These are phyloP conservation scores for Zygaena filipendulae DNA, from an alignment of 2,888 invertebrate genomes.

Conservation along the genomic window DNA sequence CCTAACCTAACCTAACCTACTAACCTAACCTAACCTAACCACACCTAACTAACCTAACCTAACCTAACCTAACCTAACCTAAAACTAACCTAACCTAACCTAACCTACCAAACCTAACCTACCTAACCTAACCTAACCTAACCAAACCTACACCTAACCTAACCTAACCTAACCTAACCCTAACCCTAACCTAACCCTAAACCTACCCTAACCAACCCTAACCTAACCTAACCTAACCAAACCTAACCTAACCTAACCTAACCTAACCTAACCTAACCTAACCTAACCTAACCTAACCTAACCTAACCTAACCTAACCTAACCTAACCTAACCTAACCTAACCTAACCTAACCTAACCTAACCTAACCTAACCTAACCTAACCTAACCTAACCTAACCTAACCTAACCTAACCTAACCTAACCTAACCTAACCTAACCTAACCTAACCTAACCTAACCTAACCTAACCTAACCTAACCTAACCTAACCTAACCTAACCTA, in stretches of 20 bases:
- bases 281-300: conserved; percentile 6
- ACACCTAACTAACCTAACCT: neutral
- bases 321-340: conserved; percentile 5
- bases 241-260: conserved; percentile 9
- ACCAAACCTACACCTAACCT: conserved; percentile 12
- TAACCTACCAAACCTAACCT: conserved; percentile 5
- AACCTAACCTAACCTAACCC: conserved; percentile 11
- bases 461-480: conserved; percentile 16
- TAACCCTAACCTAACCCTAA: conserved; percentile 8
- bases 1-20: neutral
- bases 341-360: conserved; percentile 8
- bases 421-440: conserved; percentile 9
- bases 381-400: conserved; percentile 8
- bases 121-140: conserved; percentile 11
- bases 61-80: neutral
- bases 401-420: conserved; percentile 8
- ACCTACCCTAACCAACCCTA: conserved; percentile 3
- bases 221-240: conserved; percentile 8
- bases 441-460: conserved; percentile 14
- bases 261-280: conserved; percentile 9
- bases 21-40: neutral
- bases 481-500: too few relatives aligned
- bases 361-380: conserved; percentile 8
- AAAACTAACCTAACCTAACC: neutral
- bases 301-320: neutral